Evolutionary conservation across 2,888 invertebrate species (phyloP).

Genomic region (Melanostoma scalare): DNA sequence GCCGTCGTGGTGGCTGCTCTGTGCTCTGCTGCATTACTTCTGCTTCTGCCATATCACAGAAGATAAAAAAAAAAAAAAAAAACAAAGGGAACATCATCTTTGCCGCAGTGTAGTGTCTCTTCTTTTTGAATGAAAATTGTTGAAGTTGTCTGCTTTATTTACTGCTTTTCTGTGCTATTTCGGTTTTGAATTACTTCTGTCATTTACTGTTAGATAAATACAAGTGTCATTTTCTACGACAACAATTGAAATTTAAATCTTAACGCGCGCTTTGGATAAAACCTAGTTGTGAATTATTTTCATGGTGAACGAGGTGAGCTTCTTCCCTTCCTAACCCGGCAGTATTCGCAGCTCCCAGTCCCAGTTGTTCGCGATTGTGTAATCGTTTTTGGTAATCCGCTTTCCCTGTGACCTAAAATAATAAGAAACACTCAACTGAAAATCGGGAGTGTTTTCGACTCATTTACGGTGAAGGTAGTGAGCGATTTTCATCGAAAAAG

Average conservation of each 20-base stretch:
- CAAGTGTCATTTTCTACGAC: neutral
- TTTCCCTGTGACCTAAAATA: slow-evolving; percentile 46
- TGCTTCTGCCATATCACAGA: slow-evolving; percentile 45
- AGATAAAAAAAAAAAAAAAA: slow-evolving; percentile 31
- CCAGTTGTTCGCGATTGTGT: slow-evolving; percentile 53
- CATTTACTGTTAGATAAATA: neutral
- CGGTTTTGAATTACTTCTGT: neutral
- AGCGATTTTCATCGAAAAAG: neutral
- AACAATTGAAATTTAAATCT: slow-evolving; percentile 3
- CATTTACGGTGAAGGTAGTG: too few relatives aligned
- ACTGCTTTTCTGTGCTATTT: neutral
- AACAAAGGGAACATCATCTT: slow-evolving; percentile 24
- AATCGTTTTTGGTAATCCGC: slow-evolving; percentile 55
- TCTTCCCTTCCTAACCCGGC: neutral
- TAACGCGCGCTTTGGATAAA: slow-evolving; percentile 38
- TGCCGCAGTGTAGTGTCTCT: slow-evolving; percentile 23
- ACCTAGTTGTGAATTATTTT: slow-evolving; percentile 14
- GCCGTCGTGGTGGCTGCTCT: slow-evolving; percentile 61
- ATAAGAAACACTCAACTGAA: neutral
- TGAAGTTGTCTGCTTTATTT: slow-evolving; percentile 6
- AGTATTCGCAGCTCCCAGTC: slow-evolving; percentile 32
- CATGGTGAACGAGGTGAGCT: slow-evolving; percentile 46
- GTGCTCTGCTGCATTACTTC: slow-evolving; percentile 27
- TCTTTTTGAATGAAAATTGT: slow-evolving; percentile 49
- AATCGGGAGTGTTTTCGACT: neutral